Percentiles rank a stretch among this genome's conserved stretches.
Conservation (phyloP, 2,888 invertebrate genomes). For the Myathropa florea region DNA sequence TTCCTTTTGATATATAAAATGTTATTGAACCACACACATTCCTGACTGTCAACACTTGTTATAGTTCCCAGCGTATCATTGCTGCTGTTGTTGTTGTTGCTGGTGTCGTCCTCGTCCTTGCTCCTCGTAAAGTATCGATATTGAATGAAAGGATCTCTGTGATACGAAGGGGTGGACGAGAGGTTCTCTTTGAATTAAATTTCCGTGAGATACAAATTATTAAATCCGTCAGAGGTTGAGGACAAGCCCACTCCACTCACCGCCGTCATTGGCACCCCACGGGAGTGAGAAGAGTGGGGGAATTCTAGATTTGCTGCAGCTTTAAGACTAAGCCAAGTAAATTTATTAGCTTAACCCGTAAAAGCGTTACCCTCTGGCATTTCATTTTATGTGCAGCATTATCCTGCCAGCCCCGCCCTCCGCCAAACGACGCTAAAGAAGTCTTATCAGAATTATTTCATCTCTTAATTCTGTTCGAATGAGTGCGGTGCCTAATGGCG, state of each 20-base stretch:
- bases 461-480: conserved; percentile 69
- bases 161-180: not conserved
- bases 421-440: conserved; percentile 14
- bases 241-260: not conserved
- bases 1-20: conserved; percentile 52
- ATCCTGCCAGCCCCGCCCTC: conserved; percentile 16
- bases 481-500: conserved; percentile 48
- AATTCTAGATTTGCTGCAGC: conserved; percentile 57
- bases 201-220: conserved; percentile 51
- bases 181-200: conserved; percentile 38
- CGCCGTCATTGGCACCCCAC: not conserved
- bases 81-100: not conserved
- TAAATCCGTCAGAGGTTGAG: not conserved
- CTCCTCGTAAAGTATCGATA: conserved; percentile 39
- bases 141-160: conserved; percentile 12
- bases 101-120: not conserved
- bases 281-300: not conserved
- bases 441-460: conserved; percentile 67
- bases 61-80: conserved; percentile 46
- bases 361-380: conserved; percentile 61
- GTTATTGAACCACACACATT: conserved; percentile 57
- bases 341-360: conserved; percentile 69
- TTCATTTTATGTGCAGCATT: conserved; percentile 64
- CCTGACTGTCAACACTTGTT: conserved; percentile 64
- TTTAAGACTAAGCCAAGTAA: conserved; percentile 60